Evolutionary conservation across 2,113 vertebrate genomes (phyloP).

Genomic region (Strix aluco): DNA sequence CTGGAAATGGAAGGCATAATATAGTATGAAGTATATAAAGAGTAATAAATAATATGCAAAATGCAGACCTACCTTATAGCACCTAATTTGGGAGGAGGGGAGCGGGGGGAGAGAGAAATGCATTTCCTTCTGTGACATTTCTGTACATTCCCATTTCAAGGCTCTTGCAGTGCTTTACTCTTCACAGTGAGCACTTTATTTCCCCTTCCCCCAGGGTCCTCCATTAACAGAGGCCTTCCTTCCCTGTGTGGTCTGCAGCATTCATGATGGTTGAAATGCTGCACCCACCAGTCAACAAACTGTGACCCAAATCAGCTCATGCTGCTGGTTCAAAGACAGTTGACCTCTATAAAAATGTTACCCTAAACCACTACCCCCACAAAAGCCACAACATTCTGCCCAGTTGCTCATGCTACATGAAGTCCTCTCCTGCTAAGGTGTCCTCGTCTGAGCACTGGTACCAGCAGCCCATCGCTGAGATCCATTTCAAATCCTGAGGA

Average conservation of each 20-base stretch:
- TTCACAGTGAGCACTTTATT: background rate
- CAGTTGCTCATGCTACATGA: accelerated
- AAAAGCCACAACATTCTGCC: background rate
- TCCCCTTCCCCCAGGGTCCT: background rate
- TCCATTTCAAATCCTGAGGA: background rate
- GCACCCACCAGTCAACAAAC: no score
- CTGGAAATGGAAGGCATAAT: background rate
- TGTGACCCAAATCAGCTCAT: background rate
- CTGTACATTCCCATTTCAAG: background rate
- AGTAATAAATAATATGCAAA: background rate
- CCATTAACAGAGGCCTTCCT: background rate
- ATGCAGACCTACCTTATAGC: background rate
- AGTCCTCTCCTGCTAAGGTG: background rate
- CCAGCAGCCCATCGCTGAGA: background rate
- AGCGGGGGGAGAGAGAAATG: background rate
- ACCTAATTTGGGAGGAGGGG: background rate
- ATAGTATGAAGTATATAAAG: background rate
- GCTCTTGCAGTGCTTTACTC: background rate
- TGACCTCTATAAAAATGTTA: background rate
- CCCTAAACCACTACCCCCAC: no score
- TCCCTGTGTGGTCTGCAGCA: background rate
- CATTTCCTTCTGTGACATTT: background rate
- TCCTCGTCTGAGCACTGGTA: background rate
- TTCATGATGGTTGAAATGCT: background rate
- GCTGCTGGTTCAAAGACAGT: background rate